Base-by-base conservation (phyloP, 2,113 vertebrate genomes). In the Riparia riparia region DNA sequence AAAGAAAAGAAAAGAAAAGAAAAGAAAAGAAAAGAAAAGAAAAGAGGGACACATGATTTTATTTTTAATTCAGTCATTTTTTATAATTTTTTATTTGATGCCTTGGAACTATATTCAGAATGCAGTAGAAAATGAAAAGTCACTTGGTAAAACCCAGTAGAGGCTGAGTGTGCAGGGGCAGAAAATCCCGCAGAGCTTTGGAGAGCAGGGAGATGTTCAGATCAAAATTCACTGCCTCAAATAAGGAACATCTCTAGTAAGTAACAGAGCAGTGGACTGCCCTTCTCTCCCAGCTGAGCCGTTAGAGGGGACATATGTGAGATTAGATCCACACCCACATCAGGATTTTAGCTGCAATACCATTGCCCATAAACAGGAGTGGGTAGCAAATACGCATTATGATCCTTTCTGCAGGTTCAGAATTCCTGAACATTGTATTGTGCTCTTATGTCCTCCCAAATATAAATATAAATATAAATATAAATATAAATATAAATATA, bases 231-330 rank as follows among this genome's bases (percentile, higher is more conserved):
- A 21, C 7, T 5, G 0, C 7, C 58, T 37, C 4, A 18, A 15
- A 37, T 37, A 58, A 24, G 39, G 10, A 61, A 5, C 22, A 31
- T 5, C 6, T 78, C 22, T 12, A 29, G 10, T 4, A 24, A 74
- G 9, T 12, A 13, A 14, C 0, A 25, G 1, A 51, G 29, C 11
- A 28, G 7, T 4, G 39, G 24, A 2, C 22, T n/a, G n/a, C 34
- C n/a, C 3, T 28, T 13, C 3, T 39, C 21, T 42, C 39, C 39
- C 17, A 61, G 25, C 8, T 1, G 8, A 50, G 14, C 37, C 22
- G 0, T 56, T 17, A 53, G 10, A 57, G 12, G 22, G 4, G 29
- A 14, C 2, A 4, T 0, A 0, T 4, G 26, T 1, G 42, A 70
- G 24, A 5, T 29, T 21, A 24, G 29, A 49, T 16, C 37, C 61